Evolutionary conservation across 2,797 vertebrate species (phyloP).

Genomic region (Selene dorsalis): DNA sequence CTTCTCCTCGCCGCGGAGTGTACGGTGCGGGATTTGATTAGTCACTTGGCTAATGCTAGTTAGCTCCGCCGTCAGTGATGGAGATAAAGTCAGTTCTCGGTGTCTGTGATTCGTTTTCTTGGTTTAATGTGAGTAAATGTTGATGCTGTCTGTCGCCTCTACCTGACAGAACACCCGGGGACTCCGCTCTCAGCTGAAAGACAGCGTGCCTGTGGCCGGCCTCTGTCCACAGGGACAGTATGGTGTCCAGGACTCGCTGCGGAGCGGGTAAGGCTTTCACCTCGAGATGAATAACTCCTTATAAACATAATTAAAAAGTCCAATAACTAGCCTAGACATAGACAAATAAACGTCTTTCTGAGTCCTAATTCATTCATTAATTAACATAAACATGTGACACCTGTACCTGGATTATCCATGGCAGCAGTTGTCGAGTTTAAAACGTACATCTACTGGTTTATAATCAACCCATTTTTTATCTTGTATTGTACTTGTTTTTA

Average conservation of each 20-base stretch:
- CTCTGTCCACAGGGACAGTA: conserved; percentile 88
- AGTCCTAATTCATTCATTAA: too few relatives aligned
- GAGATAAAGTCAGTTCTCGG: neutral
- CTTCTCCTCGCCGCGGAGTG: neutral
- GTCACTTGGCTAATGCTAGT: conserved; percentile 77
- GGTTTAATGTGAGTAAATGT: fast-evolving
- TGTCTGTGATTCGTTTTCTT: fast-evolving
- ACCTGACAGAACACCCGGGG: conserved; percentile 89
- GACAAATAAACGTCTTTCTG: too few relatives aligned
- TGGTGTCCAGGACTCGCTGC: conserved; percentile 90
- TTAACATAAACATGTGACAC: too few relatives aligned
- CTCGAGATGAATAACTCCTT: neutral
- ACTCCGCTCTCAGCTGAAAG: conserved; percentile 89
- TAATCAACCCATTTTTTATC: too few relatives aligned
- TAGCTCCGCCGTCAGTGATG: conserved; percentile 26
- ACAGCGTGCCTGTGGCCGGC: conserved; percentile 90
- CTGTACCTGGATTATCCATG: too few relatives aligned
- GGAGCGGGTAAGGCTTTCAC: conserved; percentile 85
- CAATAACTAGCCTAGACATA: too few relatives aligned
- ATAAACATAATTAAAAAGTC: too few relatives aligned
- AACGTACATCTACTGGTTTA: too few relatives aligned
- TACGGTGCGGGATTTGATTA: conserved; percentile 73
- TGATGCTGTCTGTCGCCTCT: neutral
- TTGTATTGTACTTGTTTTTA: too few relatives aligned
- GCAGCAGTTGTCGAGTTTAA: too few relatives aligned